Evolutionary conservation across 2,888 invertebrate species (phyloP), one percentile per base, ranked within the genome.

Genomic region (Rhingia rostrata): DNA sequence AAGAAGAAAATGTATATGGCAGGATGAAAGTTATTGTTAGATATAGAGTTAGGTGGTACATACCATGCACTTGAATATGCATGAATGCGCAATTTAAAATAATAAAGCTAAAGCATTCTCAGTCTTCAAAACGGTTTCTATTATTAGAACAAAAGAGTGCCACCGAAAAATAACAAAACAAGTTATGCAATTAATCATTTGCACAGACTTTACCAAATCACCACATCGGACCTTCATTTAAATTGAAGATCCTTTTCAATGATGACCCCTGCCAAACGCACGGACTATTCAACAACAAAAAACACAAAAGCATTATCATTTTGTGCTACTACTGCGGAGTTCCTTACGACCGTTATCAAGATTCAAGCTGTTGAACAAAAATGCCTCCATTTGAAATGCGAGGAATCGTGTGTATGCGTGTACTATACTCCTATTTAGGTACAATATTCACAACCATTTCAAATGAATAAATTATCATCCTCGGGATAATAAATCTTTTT

Each of bases 391-490:
- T 22, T 14, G 2, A 14, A n/a, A 22, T 10, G 45, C 53, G n/a
- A 10, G n/a, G 22, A 54, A 14, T 45, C 35, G 47, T 22, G 7
- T 22, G 47, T 14, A n/a, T 39, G 14, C 4, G 32, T 35, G 9
- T 51, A 37, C n/a, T n/a, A 14, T 12, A 30, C 12, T 10, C n/a
- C n/a, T 22, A 39, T 22, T 6, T 4, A 4, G 53, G 35, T 32
- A 60, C 4, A 53, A 51, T 51, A 51, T 33, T 56, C 54, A 58
- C 30, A 49, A 49, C 43, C 66, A 67, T 75, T 66, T 60, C 51
- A 60, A 75, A 67, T 67, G 60, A 67, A 75, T 67, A 61, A 67
- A 67, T 67, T 67, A 67, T 75, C 60, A 53, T 75, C 67, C 30
- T 41, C 45, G 30, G 51, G 66, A 75, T 67, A 75, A 67, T 75